Base-by-base conservation (phyloP, 2,797 vertebrate genomes). In the Cossypha caffra region DNA sequence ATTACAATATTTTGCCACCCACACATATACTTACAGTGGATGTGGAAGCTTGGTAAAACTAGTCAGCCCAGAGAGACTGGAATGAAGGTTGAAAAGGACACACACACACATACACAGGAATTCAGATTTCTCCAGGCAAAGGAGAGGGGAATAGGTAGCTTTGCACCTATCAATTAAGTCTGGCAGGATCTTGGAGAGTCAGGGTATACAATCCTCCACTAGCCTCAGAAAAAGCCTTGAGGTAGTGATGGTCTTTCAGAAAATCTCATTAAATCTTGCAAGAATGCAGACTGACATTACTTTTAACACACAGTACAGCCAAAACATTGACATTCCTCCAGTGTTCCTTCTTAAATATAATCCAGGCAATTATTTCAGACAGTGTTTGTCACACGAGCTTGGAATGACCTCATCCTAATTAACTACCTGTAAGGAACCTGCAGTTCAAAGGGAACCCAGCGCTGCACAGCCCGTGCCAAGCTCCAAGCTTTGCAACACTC, bases 41-140 rank as follows among this genome's bases (percentile, higher is more conserved):
- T n/a, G 26, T 3, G 7, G 66, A 92, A 94, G 83, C 75, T 82
- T 78, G 59, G 74, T 61, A 89, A 66, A 95, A 87, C 81, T n/a
- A 35, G 89, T 87, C 84, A 71, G 31, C 74, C 91, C 78, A 55
- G 93, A 76, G 55, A 82, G 59, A 76, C 74, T 63, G 77, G 73
- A 96, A 92, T 77, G 79, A 84, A 78, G 73, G 83, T 8, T 94
- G 79, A 62, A 88, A 80, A 80, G 82, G 71, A 68, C 47, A 71
- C 17, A 71, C 21, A 78, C 35, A 74, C 26, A 80, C 3, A 35
- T 5, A 73, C 18, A 63, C 18, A 76, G 84, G 91, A 85, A 95
- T 89, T 76, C 61, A 66, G 63, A 94, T 85, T 88, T 95, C 95
- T 93, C 45, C 81, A 90, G 95, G 87, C 87, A 76, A 82, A 87